Evolutionary conservation across 2,797 vertebrate species (phyloP).

Genomic region (Calcarius lapponicus): DNA sequence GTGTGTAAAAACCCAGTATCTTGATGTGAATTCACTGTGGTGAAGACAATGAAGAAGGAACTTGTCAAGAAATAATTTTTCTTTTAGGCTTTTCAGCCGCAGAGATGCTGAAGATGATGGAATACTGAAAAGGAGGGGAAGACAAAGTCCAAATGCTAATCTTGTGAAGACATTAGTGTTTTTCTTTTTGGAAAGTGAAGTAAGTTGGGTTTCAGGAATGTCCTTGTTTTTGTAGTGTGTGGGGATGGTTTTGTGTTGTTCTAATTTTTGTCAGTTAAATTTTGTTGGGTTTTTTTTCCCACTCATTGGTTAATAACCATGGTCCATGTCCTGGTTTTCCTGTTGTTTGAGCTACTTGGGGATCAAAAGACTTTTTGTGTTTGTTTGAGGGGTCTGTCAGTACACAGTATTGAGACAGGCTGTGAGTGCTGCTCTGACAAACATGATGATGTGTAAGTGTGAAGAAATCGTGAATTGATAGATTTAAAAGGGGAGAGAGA

Average conservation of each 20-base stretch:
- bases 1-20: rapidly evolving
- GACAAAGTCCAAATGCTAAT: slow-evolving; percentile 95
- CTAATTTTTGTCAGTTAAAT: not conserved
- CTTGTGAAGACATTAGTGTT: slow-evolving; percentile 98
- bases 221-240: not conserved
- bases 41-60: not conserved
- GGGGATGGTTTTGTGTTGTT: not conserved
- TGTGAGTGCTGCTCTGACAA: not conserved
- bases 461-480: not conserved
- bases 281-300: not conserved
- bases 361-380: not conserved
- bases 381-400: not conserved
- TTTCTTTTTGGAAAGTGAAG: slow-evolving; percentile 99
- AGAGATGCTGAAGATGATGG: slow-evolving; percentile 96
- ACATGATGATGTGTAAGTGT: not conserved
- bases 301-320: slow-evolving; percentile 27
- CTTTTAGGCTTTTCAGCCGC: slow-evolving; percentile 91
- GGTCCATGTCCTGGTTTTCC: slow-evolving; percentile 59
- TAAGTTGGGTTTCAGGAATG: slow-evolving; percentile 61
- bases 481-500: not conserved
- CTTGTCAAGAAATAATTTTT: not conserved
- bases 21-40: not conserved
- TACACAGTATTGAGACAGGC: not conserved
- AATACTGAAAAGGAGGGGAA: slow-evolving; percentile 93
- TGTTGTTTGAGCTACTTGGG: not conserved